These are phyloP conservation scores for Homalodisca vitripennis DNA, from an alignment of 1,140 invertebrate species.

Conservation along the genomic window DNA sequence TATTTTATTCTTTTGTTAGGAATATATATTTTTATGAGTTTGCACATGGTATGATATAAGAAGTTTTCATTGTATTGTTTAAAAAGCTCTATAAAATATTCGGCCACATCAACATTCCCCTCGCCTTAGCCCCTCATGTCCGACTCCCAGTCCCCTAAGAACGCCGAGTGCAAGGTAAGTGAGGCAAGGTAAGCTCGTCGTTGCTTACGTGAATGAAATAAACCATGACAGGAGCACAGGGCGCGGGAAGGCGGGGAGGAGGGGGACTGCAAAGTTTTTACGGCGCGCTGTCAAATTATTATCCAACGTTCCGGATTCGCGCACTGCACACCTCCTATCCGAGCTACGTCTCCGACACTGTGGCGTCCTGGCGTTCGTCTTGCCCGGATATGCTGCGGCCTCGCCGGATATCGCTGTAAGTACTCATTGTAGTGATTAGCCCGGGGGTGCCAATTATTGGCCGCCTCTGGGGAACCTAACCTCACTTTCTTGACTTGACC, in stretches of 20 bases:
- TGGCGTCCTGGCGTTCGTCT: not conserved
- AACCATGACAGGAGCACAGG: not conserved
- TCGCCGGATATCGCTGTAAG: conserved; percentile 10
- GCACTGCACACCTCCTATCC: not conserved
- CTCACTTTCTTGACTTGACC: not conserved
- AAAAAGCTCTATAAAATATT: too few relatives aligned
- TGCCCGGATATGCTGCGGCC: not conserved
- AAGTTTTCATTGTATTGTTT: too few relatives aligned
- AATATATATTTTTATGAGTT: too few relatives aligned
- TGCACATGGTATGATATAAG: too few relatives aligned
- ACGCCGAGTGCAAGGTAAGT: not conserved
- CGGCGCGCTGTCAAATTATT: conserved; percentile 26
- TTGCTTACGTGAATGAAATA: conserved; percentile 22
- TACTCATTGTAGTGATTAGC: conserved; percentile 22
- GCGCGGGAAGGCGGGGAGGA: not conserved
- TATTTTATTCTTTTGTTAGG: too few relatives aligned
- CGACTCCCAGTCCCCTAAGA: too few relatives aligned
- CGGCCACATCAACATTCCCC: too few relatives aligned
- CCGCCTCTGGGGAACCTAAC: not conserved
- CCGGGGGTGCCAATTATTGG: not conserved
- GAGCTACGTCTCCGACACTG: not conserved
- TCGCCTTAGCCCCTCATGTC: too few relatives aligned
- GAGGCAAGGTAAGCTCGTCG: not conserved
- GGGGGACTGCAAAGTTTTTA: conserved; percentile 22
- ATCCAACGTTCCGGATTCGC: conserved; percentile 22